These are phyloP conservation scores for Drosophila saltans DNA, from an alignment of 1,140 invertebrate species.

Conservation along the genomic window DNA sequence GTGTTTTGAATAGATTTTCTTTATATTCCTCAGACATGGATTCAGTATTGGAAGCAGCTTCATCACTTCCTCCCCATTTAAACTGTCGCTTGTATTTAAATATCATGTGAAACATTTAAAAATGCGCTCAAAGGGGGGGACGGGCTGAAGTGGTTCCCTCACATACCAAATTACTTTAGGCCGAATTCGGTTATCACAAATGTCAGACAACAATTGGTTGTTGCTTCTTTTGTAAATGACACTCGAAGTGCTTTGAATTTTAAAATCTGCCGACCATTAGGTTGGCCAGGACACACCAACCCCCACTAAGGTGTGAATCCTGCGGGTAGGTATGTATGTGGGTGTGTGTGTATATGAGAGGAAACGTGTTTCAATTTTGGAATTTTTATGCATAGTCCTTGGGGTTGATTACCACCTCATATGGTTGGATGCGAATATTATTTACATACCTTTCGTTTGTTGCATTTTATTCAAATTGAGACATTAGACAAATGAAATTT, in stretches of 20 bases:
- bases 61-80: constrained; percentile 44
- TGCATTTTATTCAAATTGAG: constrained; percentile 81
- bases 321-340: constrained; percentile 6
- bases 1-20: constrained; percentile 65
- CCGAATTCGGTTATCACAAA: constrained; percentile 62
- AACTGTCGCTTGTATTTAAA: constrained; percentile 76
- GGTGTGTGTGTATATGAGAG: constrained; percentile 18
- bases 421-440: constrained; percentile 48
- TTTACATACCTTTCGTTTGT: constrained; percentile 55
- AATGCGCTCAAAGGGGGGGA: constrained; percentile 40
- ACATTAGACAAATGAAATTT: constrained; percentile 83
- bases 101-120: constrained; percentile 78
- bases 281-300: constrained; percentile 27
- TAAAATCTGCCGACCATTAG: constrained; percentile 50
- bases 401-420: constrained; percentile 42
- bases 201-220: constrained; percentile 59
- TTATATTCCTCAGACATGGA: not conserved
- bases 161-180: constrained; percentile 17
- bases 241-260: constrained; percentile 75
- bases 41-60: not conserved
- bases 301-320: constrained; percentile 31
- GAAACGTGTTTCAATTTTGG: constrained; percentile 63
- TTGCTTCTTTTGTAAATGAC: constrained; percentile 64
- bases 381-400: constrained; percentile 30
- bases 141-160: not conserved